A percentile compares a stretch with the other conserved stretches of the same genome.
phyloP scores from a whole-genome alignment of 2,113 vertebrate species.

The Probosciger aterrimus region DNA sequence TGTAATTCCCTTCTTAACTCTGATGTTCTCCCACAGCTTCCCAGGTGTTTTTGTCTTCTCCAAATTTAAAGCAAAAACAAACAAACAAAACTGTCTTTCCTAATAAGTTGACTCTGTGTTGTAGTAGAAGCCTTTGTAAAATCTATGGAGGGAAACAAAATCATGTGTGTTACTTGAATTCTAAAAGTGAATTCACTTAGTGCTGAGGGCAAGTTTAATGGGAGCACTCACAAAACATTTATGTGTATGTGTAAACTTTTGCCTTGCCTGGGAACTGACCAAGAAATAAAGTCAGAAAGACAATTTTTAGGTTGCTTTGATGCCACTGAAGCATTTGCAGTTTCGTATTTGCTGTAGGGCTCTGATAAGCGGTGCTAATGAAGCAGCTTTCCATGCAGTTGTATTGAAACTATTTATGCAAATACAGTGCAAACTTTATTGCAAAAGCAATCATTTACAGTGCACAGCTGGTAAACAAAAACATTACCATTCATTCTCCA shows the following conservation, averaged over 20 bases:
- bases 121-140: not conserved
- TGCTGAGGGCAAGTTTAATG: not conserved
- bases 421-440: not conserved
- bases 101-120: not conserved
- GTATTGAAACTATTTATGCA: conserved; percentile 1
- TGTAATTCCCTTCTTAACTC: conserved; percentile 3
- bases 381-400: not conserved
- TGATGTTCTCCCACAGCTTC: not conserved
- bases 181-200: not conserved
- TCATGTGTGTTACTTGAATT: not conserved
- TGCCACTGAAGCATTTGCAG: not conserved
- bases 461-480: conserved; percentile 22
- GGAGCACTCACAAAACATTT: not conserved
- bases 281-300: not conserved
- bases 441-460: not conserved
- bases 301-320: not conserved
- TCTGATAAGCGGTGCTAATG: not conserved
- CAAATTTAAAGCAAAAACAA: not conserved
- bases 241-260: not conserved
- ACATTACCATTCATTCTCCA: not conserved
- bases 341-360: not conserved
- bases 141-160: not conserved
- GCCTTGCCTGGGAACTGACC: not conserved
- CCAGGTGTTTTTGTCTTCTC: not conserved
- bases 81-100: not conserved